These are phyloP conservation scores for Cyrtodaria siliqua DNA, from an alignment of 2,888 invertebrate genomes.

Conservation along the genomic window DNA sequence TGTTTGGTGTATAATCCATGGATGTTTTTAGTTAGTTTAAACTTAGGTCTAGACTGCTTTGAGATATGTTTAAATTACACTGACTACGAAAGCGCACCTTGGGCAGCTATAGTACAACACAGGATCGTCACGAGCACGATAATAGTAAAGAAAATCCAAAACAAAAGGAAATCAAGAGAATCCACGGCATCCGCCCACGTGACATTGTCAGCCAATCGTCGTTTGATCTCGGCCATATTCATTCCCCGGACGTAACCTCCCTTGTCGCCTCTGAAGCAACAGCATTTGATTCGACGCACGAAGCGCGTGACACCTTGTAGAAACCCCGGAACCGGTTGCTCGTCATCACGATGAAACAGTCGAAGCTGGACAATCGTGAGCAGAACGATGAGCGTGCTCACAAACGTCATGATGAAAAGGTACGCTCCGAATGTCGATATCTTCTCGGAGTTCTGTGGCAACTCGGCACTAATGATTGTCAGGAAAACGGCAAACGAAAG, in stretches of 20 bases:
- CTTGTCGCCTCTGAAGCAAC: constrained; percentile 20
- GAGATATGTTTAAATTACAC: no score
- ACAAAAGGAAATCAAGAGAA: constrained; percentile 52
- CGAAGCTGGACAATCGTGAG: constrained; percentile 55
- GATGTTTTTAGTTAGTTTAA: no score
- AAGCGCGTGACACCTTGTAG: constrained; percentile 42
- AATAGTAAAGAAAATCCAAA: constrained; percentile 45
- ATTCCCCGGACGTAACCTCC: constrained; percentile 19
- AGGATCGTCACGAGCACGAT: constrained; percentile 33
- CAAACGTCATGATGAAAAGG: constrained; percentile 53
- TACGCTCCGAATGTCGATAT: constrained; percentile 59
- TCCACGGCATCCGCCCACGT: constrained; percentile 49
- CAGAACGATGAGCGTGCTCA: constrained; percentile 55
- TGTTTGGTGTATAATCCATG: no score
- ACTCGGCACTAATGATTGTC: constrained; percentile 63
- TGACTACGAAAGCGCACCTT: constrained; percentile 10
- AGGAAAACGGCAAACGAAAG: constrained; percentile 68
- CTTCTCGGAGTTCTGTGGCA: constrained; percentile 60
- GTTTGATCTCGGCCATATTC: constrained; percentile 17
- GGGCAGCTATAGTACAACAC: constrained; percentile 14
- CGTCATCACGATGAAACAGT: constrained; percentile 42
- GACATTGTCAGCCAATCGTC: constrained; percentile 24
- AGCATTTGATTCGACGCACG: constrained; percentile 36
- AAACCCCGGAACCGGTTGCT: constrained; percentile 43
- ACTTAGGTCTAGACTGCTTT: no score